phyloP scores from a whole-genome alignment of 2,888 invertebrate species.

The Epistrophe eligans region DNA sequence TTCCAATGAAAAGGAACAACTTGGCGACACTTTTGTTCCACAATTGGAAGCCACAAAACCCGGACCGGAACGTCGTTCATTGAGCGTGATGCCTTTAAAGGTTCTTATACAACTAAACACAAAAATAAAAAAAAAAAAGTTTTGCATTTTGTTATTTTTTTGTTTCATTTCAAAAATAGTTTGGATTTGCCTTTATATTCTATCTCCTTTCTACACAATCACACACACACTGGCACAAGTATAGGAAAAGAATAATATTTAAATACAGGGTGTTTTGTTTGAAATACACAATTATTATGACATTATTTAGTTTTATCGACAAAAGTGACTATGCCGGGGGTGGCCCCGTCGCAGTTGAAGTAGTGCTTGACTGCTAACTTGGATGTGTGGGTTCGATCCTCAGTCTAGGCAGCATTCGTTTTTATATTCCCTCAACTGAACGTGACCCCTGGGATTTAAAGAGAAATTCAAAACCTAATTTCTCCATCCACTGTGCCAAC shows the following conservation, averaged over 20 bases:
- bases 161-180: conserved; percentile 34
- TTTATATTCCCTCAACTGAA: too few relatives aligned
- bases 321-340: too few relatives aligned
- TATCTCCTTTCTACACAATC: conserved; percentile 23
- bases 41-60: conserved; percentile 80
- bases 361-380: too few relatives aligned
- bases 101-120: conserved; percentile 78
- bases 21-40: conserved; percentile 79
- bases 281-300: background rate
- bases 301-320: too few relatives aligned
- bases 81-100: conserved; percentile 81
- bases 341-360: too few relatives aligned
- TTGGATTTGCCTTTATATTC: conserved; percentile 26
- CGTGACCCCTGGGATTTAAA: too few relatives aligned
- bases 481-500: too few relatives aligned
- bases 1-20: conserved; percentile 80
- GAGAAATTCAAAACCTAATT: too few relatives aligned
- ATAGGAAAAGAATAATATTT: background rate
- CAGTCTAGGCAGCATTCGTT: too few relatives aligned
- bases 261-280: conserved; percentile 12
- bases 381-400: too few relatives aligned
- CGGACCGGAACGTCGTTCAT: conserved; percentile 80
- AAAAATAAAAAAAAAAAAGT: conserved; percentile 33
- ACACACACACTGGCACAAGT: conserved; percentile 11
- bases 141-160: conserved; percentile 40